Percentiles rank a stretch among this genome's conserved stretches.
phyloP scores from a whole-genome alignment of 2,797 vertebrate genomes.

The Acanthornis magna region DNA sequence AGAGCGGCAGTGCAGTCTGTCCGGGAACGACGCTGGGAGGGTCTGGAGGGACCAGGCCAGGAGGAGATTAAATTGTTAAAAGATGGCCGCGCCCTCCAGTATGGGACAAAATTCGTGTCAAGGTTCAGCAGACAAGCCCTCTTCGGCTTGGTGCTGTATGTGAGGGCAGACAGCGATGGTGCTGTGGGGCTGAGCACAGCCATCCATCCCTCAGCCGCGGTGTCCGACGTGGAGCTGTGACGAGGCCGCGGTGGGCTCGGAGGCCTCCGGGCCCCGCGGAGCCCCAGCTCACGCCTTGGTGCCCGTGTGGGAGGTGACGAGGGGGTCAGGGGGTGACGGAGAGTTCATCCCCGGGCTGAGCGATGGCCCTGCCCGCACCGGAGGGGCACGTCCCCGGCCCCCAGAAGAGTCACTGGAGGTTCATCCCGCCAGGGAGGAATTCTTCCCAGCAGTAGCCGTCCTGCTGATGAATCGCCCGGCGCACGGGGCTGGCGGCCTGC shows the following conservation, averaged over 20 bases:
- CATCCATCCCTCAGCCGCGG: accelerated
- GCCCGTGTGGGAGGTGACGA: slow-evolving; percentile 67
- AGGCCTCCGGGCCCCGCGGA: slow-evolving; percentile 3
- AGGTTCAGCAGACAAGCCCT: not conserved
- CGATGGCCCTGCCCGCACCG: slow-evolving; percentile 7
- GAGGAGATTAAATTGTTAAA: not conserved
- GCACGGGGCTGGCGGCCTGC: not conserved
- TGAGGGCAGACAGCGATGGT: not conserved
- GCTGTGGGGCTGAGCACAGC: not conserved
- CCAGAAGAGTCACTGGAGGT: slow-evolving; percentile 67
- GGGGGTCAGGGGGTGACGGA: slow-evolving; percentile 81
- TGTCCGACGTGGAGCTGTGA: not conserved
- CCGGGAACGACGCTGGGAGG: accelerated
- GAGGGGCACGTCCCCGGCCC: slow-evolving; percentile 23
- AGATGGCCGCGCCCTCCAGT: not conserved
- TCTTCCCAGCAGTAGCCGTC: slow-evolving; percentile 57
- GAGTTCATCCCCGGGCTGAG: slow-evolving; percentile 80
- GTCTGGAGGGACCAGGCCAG: not conserved
- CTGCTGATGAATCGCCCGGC: slow-evolving; percentile 68
- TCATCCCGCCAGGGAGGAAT: slow-evolving; percentile 66
- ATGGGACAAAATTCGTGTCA: accelerated
- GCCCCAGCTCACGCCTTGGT: slow-evolving; percentile 13
- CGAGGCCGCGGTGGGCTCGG: not conserved
- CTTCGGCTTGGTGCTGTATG: accelerated
- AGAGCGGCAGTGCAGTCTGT: accelerated